Conservation (phyloP, 92 coral and sea anemone species). For the Metridium senile region DNA sequence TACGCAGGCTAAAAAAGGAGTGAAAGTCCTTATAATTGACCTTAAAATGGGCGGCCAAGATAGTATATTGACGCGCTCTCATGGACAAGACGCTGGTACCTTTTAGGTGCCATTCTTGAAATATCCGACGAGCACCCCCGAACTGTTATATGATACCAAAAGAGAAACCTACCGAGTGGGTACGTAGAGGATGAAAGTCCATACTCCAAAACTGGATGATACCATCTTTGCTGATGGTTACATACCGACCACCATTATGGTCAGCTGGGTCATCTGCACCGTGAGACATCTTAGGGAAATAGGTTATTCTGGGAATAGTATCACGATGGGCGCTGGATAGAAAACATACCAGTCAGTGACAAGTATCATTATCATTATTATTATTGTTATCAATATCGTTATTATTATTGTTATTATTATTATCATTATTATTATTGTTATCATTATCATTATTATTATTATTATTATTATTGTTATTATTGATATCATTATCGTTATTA, state of each 20-base stretch:
- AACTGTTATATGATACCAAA: background rate
- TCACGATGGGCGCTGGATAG: conserved; percentile 83
- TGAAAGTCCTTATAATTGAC: no score
- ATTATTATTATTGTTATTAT: no score
- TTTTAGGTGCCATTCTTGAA: no score
- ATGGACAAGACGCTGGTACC: no score
- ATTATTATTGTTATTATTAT: no score
- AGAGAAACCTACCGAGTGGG: conserved; percentile 59
- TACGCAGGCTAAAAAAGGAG: no score
- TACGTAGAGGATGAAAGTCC: conserved; percentile 84
- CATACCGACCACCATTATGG: conserved; percentile 89
- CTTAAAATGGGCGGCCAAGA: no score
- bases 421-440: no score
- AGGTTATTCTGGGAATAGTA: conserved; percentile 84
- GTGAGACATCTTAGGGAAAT: conserved; percentile 89
- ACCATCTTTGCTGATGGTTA: conserved; percentile 94
- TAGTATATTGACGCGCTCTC: no score
- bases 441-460: no score
- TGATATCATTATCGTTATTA: no score
- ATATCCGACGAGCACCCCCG: background rate
- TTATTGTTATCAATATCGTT: no score
- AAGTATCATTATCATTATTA: background rate
- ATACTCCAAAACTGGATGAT: conserved; percentile 91
- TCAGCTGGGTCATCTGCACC: conserved; percentile 91
- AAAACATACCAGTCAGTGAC: background rate